Base-by-base conservation (phyloP, 2,888 invertebrate genomes). In the Cremastobaeus sp. region DNA sequence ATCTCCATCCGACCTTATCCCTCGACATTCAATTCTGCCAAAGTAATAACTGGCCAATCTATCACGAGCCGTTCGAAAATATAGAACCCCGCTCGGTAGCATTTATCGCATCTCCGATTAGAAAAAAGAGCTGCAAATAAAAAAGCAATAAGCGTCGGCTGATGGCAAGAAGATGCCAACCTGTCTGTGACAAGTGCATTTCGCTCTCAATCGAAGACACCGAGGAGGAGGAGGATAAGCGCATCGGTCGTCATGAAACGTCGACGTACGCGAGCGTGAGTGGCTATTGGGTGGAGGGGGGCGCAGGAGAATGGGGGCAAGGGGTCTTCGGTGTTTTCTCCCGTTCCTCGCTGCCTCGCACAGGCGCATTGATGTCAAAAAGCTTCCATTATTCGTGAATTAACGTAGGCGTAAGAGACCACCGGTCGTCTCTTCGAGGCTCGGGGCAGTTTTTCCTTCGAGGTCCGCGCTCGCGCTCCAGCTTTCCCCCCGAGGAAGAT, bases 361-460 rank as follows among this genome's bases (percentile, higher is more conserved):
- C 60, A 75, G 65, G 73, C 77, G 72, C 68, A 45, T 17, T 71
- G 59, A 72, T 72, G 73, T 73, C 73, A 74, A 79, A 77, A 79
- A 81, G 79, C 78, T 78, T 71, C 74, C 76, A 79, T 78, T 78
- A 78, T 79, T 50, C 72, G 78, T 75, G 70, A 77, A 79, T 74
- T 68, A 79, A 62, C 66, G 78, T 78, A 78, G 78, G 77, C 76
- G 78, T 78, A 74, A 77, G 76, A n/a, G n/a, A 73, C 62, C 73
- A 78, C 78, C 78, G 79, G 77, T 66, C 62, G 74, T 76, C 68
- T 73, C 55, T 75, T 77, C 74, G 70, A 64, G 70, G 17, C 57
- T 47, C 54, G 54, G 50, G 55, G 57, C 30, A 60, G 47, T 68
- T 74, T 68, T 76, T 30, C 47, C 60, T 70, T 72, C 76, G 74